These are phyloP conservation scores for Cephonodes hylas DNA, from an alignment of 2,888 invertebrate species.

Conservation along the genomic window DNA sequence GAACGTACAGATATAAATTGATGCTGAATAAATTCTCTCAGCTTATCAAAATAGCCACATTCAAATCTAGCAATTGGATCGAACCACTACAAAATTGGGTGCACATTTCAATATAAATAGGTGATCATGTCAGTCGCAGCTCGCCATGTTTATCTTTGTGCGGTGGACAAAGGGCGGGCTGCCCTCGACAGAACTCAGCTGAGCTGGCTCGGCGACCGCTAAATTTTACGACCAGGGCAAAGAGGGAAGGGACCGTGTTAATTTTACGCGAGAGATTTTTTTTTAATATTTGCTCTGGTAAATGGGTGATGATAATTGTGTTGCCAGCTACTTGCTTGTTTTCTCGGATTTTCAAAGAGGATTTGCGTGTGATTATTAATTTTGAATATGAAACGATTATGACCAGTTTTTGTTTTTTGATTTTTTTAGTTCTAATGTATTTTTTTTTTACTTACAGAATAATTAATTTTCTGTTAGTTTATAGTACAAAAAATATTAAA, in stretches of 20 bases:
- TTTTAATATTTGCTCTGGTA: not conserved
- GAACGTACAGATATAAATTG: no score
- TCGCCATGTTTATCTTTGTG: not conserved
- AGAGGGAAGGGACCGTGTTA: constrained; percentile 26
- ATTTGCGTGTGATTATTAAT: not conserved
- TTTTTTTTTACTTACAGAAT: no score
- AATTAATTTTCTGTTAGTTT: no score
- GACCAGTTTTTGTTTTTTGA: no score
- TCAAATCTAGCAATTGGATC: not conserved
- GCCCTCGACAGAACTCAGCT: constrained; percentile 32
- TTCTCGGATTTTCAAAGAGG: not conserved
- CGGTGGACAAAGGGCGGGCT: constrained; percentile 8
- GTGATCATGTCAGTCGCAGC: not conserved
- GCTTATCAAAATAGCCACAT: not conserved
- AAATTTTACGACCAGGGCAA: constrained; percentile 44
- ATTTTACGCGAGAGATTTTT: constrained; percentile 21
- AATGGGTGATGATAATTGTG: not conserved
- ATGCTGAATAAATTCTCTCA: not conserved
- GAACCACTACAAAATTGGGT: not conserved
- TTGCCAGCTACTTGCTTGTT: not conserved
- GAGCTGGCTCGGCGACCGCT: constrained; percentile 43
- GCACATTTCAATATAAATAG: not conserved
- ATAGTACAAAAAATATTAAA: no score
- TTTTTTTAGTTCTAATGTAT: no score
- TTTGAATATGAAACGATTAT: no score